A percentile compares a stretch with the other conserved stretches of the same genome.
These are phyloP conservation scores for Sesamia nonagrioides DNA, from an alignment of 1,140 invertebrate genomes.

Conservation along the genomic window DNA sequence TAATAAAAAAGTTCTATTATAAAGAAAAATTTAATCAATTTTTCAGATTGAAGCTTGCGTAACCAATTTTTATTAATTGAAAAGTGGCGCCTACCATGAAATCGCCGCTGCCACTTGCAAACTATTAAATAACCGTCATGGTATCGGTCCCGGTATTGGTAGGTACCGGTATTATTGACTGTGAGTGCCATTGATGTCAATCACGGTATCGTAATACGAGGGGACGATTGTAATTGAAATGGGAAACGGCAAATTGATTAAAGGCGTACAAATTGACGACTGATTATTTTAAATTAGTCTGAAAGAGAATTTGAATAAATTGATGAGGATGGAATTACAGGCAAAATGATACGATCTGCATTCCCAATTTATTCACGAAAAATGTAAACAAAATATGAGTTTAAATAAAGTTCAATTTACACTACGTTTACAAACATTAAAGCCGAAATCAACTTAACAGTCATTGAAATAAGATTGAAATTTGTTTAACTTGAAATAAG, in stretches of 20 bases:
- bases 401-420: too few species aligned
- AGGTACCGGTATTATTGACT: neutral
- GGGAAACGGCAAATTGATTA: neutral
- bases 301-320: neutral
- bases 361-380: too few species aligned
- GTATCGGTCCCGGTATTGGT: neutral
- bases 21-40: conserved; percentile 6
- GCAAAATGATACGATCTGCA: too few species aligned
- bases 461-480: too few species aligned
- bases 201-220: conserved; percentile 5
- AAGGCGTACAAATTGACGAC: neutral
- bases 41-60: neutral
- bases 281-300: neutral
- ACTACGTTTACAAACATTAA: too few species aligned
- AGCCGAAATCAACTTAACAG: too few species aligned
- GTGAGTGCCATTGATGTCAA: conserved; percentile 27
- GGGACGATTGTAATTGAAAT: conserved; percentile 22
- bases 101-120: neutral
- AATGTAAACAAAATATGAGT: too few species aligned
- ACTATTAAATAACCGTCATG: neutral
- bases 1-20: neutral
- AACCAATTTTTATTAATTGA: conserved; percentile 16
- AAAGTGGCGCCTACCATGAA: conserved; percentile 14
- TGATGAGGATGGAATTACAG: too few species aligned
- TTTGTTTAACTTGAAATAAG: too few species aligned